Base-by-base conservation (phyloP, 2,113 vertebrate species). In the Oryzias curvinotus region DNA sequence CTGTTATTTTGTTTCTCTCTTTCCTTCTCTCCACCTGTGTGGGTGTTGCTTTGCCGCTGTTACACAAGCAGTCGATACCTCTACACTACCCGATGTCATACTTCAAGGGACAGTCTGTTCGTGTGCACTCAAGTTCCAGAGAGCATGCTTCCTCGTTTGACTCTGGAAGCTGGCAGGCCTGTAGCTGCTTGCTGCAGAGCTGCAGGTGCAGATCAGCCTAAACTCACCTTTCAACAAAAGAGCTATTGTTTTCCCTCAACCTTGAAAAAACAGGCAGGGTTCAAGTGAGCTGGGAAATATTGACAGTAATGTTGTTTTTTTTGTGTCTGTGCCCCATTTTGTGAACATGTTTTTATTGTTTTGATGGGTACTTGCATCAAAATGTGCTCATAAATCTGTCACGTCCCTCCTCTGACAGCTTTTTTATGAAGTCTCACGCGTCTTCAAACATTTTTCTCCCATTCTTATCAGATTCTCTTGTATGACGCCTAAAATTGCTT, bases 41-140 rank as follows among this genome's bases (percentile, higher is more conserved):
- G 83, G 83, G 85, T 42, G 85, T 83, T 68, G 62, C 71, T 59
- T 60, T 5, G 50, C 81, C 65, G 56, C 62, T 78, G 80, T 89
- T 89, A 83, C 70, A 76, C 78, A 88, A 87, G 83, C 65, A 77
- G 66, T 78, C 77, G 52, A 71, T 84, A 55, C 62, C 71, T 48
- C 66, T 77, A 52, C 71, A 82, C 65, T 19, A 52, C 61, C 70
- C 71, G 78, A 85, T 83, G 81, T 86, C 78, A 75, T 76, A 65
- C 60, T 79, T 82, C 47, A 68, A 66, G 77, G 75, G 65, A 83
- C 77, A 75, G 77, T 63, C 64, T 79, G 84, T 75, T 72, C 69
- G 5, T 26, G 50, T 71, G 68, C 62, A 64, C 47, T 36, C 4
- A 17, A 51, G 46, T 73, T 36, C 44, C 51, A 64, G 43, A 16